Evolutionary conservation across 2,888 invertebrate species (phyloP).

Genomic region (Podabrus alpinus): DNA sequence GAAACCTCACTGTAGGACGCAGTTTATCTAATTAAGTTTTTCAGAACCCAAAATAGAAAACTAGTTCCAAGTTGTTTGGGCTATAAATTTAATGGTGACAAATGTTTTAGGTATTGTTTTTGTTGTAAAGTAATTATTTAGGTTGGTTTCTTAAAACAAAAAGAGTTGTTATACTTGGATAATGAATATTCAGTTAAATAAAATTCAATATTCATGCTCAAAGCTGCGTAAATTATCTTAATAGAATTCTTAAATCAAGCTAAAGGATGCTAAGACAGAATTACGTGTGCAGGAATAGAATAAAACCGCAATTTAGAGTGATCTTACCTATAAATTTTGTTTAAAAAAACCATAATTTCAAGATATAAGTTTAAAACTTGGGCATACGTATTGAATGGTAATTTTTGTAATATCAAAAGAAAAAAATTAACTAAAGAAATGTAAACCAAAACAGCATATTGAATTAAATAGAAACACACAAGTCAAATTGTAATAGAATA

Average conservation of each 20-base stretch:
- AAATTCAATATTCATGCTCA: conserved; percentile 45
- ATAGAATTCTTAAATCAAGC: conserved; percentile 53
- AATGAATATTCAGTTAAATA: conserved; percentile 51
- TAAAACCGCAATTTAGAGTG: conserved; percentile 24
- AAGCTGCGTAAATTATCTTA: conserved; percentile 47
- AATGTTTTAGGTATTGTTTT: conserved; percentile 44
- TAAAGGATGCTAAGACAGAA: conserved; percentile 42
- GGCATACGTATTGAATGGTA: background rate
- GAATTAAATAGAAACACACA: background rate
- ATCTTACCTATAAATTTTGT: conserved; percentile 24
- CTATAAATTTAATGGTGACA: conserved; percentile 42
- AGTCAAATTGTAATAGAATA: background rate
- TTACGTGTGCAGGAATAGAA: conserved; percentile 35
- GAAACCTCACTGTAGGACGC: conserved; percentile 23
- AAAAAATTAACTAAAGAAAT: background rate
- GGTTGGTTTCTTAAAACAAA: conserved; percentile 35
- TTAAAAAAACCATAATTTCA: conserved; percentile 16
- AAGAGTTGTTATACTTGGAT: conserved; percentile 35
- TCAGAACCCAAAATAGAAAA: conserved; percentile 21
- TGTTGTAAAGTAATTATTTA: conserved; percentile 32
- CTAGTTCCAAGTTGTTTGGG: conserved; percentile 35
- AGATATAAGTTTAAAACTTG: background rate
- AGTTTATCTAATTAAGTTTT: conserved; percentile 25
- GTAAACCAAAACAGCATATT: background rate
- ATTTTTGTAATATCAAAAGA: background rate